phyloP scores from a whole-genome alignment of 2,888 invertebrate genomes.

The Pyrochroa serraticornis region DNA sequence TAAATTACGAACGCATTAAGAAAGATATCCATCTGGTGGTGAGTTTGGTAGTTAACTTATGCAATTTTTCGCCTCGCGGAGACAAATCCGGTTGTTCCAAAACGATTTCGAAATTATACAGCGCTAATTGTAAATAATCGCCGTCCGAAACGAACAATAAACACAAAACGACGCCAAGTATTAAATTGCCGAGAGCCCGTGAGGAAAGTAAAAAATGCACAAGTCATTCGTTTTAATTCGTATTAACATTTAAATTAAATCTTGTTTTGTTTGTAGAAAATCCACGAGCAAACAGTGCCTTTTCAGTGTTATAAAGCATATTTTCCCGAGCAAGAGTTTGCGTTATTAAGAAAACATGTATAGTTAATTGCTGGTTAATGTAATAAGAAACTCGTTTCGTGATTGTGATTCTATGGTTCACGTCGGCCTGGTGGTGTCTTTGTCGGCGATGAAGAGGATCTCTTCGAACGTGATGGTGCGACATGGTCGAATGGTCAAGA shows the following conservation, averaged over 20 bases:
- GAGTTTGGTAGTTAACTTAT: too few relatives aligned
- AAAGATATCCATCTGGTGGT: too few relatives aligned
- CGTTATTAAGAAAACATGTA: constrained; percentile 40
- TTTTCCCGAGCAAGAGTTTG: constrained; percentile 1
- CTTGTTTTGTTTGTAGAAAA: constrained; percentile 22
- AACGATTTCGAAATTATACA: constrained; percentile 1
- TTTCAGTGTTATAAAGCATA: constrained; percentile 15
- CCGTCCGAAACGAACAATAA: constrained; percentile 9
- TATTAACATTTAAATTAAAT: constrained; percentile 26
- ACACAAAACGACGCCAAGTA: constrained; percentile 1
- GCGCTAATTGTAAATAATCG: constrained; percentile 20
- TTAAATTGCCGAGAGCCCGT: constrained; percentile 1
- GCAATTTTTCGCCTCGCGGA: too few relatives aligned
- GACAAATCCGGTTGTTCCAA: too few relatives aligned
- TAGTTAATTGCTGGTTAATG: constrained; percentile 44
- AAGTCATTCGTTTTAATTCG: constrained; percentile 26
- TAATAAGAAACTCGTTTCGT: constrained; percentile 42
- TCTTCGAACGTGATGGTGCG: constrained; percentile 28
- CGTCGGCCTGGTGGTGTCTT: constrained; percentile 34
- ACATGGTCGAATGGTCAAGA: constrained; percentile 34
- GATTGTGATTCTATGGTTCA: constrained; percentile 38
- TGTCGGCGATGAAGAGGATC: constrained; percentile 33
- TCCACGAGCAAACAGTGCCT: neutral
- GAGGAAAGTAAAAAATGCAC: constrained; percentile 18
- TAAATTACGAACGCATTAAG: too few relatives aligned